phyloP scores from a whole-genome alignment of 2,113 vertebrate genomes.

The Typhlomys cinereus region DNA sequence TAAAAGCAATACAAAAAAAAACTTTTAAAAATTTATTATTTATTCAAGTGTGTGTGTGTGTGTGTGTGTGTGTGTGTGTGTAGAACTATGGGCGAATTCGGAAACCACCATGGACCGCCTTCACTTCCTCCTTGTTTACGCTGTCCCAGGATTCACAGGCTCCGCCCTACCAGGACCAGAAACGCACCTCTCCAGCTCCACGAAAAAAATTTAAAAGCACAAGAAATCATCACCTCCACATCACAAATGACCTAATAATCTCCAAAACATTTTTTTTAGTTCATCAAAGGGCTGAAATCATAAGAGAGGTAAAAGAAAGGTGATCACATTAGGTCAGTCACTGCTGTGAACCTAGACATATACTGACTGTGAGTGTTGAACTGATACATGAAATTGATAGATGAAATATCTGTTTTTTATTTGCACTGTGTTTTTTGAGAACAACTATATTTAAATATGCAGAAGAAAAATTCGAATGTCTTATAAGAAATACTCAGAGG shows the following conservation, averaged over 20 bases:
- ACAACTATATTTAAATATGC: background rate
- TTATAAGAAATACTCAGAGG: slow-evolving; percentile 23
- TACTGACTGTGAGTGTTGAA: background rate
- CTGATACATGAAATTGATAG: slow-evolving; percentile 39
- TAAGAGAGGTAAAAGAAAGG: background rate
- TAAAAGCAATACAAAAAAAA: background rate
- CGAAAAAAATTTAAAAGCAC: background rate
- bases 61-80: too few species aligned
- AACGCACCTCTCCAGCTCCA: too few species aligned
- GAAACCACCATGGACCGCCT: too few species aligned
- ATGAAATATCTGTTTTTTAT: background rate
- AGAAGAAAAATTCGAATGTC: background rate
- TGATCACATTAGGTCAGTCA: background rate
- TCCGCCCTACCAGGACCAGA: too few species aligned
- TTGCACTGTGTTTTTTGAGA: background rate
- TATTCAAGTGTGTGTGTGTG: too few species aligned
- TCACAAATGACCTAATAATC: background rate
- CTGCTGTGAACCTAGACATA: background rate
- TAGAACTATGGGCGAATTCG: too few species aligned
- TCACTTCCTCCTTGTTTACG: too few species aligned
- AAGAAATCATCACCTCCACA: too few species aligned
- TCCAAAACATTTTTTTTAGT: background rate
- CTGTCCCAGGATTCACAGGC: too few species aligned
- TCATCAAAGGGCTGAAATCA: too few species aligned
- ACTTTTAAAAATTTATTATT: too few species aligned